Percentiles rank a stretch among this genome's conserved stretches.
Conservation (phyloP, 2,797 vertebrate species). For the Mormyrus hasselquistii region DNA sequence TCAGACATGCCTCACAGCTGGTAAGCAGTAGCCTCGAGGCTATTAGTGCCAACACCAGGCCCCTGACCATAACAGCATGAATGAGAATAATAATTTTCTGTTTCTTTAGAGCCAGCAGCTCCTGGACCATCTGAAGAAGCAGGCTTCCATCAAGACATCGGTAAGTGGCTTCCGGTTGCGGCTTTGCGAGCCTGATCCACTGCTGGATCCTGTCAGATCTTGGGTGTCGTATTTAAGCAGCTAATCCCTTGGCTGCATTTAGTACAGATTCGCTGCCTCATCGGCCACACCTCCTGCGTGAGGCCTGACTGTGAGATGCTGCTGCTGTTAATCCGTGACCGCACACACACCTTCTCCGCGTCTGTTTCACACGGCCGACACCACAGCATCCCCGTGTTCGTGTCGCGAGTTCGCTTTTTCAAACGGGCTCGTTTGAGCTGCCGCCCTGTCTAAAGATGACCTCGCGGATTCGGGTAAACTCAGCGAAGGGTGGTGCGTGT, state of each 20-base stretch:
- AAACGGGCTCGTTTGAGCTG: neutral
- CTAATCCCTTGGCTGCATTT: neutral
- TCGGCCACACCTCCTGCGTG: neutral
- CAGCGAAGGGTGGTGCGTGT: conserved; percentile 44
- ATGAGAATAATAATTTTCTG: neutral
- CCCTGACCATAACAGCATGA: neutral
- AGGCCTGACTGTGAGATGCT: neutral
- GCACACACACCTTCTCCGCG: neutral
- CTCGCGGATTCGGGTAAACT: too few species aligned
- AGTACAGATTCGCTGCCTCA: neutral
- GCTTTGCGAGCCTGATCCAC: neutral
- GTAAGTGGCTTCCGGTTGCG: conserved; percentile 55
- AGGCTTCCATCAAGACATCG: conserved; percentile 79
- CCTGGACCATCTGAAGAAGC: conserved; percentile 76
- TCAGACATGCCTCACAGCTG: conserved; percentile 73
- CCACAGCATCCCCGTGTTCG: neutral
- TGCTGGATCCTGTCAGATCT: neutral
- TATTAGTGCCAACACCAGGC: neutral
- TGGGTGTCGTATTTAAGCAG: neutral
- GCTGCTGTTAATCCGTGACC: neutral
- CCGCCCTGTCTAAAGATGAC: neutral
- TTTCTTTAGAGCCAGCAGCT: conserved; percentile 79
- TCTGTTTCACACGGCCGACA: neutral
- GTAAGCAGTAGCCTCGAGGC: conserved; percentile 54
- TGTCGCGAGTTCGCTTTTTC: neutral